Conservation (phyloP, 2,113 vertebrate genomes). For the Scytalopus superciliaris region DNA sequence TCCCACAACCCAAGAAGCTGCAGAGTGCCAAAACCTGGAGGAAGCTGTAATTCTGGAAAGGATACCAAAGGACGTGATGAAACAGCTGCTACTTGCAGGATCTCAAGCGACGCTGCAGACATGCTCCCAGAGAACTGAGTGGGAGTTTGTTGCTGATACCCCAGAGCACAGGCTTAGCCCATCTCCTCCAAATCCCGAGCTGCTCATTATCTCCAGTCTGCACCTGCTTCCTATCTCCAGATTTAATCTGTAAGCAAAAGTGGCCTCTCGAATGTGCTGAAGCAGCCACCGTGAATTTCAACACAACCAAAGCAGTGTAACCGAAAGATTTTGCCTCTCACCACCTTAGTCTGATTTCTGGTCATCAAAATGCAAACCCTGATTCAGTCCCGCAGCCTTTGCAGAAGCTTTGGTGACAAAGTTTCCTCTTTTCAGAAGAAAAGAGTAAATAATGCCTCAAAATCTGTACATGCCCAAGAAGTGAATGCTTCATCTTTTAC, state of each 20-base stretch:
- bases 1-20: background rate
- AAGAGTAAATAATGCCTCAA: background rate
- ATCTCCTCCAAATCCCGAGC: background rate
- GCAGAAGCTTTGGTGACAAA: background rate
- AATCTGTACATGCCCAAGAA: background rate
- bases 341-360: background rate
- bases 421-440: background rate
- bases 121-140: conserved; percentile 7
- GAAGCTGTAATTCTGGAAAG: conserved; percentile 34
- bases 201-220: conserved; percentile 13
- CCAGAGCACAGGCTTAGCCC: background rate
- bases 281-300: background rate
- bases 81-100: conserved; percentile 39
- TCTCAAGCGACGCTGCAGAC: background rate
- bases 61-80: background rate
- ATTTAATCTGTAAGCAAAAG: conserved; percentile 29
- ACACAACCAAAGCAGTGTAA: background rate
- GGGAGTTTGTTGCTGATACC: conserved; percentile 38
- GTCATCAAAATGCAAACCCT: background rate
- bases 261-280: background rate
- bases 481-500: background rate
- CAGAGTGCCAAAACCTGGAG: conserved; percentile 10
- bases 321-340: background rate
- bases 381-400: background rate
- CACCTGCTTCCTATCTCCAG: conserved; percentile 43